phyloP scores from a whole-genome alignment of 2,888 invertebrate genomes.

The Auanema freiburgensis region DNA sequence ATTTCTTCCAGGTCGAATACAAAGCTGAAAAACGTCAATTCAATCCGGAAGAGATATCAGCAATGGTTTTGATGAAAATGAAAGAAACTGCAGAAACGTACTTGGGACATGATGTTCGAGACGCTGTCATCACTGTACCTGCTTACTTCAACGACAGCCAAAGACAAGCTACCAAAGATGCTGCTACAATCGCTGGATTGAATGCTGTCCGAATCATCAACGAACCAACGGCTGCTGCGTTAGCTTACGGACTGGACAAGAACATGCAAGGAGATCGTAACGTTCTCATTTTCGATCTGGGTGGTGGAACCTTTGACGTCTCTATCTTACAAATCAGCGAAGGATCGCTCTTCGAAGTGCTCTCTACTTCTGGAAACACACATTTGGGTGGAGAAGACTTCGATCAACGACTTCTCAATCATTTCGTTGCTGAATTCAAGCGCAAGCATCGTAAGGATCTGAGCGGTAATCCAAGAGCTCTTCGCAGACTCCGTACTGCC shows the following conservation, averaged over 20 bases:
- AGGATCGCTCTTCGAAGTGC: too few species aligned
- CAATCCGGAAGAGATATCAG: too few species aligned
- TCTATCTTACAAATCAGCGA: too few species aligned
- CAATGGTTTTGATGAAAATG: too few species aligned
- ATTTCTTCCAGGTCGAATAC: slow-evolving; percentile 74
- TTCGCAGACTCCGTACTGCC: slow-evolving; percentile 85
- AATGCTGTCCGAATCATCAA: slow-evolving; percentile 68
- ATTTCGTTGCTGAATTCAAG: slow-evolving; percentile 66
- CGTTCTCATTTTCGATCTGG: slow-evolving; percentile 62
- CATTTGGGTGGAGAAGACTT: too few species aligned
- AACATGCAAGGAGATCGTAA: slow-evolving; percentile 49
- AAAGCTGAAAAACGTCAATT: slow-evolving; percentile 83
- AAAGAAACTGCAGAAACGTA: too few species aligned
- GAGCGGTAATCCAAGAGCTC: slow-evolving; percentile 81
- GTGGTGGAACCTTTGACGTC: slow-evolving; percentile 70
- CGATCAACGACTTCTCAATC: slow-evolving; percentile 63
- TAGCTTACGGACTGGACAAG: slow-evolving; percentile 76
- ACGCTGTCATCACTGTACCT: slow-evolving; percentile 86
- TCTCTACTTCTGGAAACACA: too few species aligned
- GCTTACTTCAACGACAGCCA: slow-evolving; percentile 77
- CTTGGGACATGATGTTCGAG: slow-evolving; percentile 51
- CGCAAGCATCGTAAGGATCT: slow-evolving; percentile 80
- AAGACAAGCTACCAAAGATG: slow-evolving; percentile 72
- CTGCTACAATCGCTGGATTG: slow-evolving; percentile 66
- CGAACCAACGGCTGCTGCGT: slow-evolving; percentile 72